Evolutionary conservation across 2,888 invertebrate species (phyloP).

Genomic region (Hyposoter dolosus): DNA sequence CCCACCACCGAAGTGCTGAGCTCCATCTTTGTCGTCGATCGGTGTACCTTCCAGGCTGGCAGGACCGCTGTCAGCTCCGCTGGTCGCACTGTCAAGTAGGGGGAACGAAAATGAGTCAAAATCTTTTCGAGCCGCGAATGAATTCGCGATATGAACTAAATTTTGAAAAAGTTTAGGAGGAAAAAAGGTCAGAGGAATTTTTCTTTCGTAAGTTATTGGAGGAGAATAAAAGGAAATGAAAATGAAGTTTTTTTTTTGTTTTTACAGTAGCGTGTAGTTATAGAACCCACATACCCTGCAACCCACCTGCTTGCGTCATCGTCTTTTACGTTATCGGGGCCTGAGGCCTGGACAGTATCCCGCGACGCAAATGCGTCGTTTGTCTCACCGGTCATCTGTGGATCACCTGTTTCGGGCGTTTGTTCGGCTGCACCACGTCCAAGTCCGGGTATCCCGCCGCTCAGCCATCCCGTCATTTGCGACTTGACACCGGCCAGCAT

Average conservation of each 20-base stretch:
- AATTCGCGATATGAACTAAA: constrained; percentile 46
- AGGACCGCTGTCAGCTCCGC: constrained; percentile 95
- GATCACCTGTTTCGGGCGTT: constrained; percentile 85
- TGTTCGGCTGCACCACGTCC: constrained; percentile 83
- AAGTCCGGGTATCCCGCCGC: constrained; percentile 91
- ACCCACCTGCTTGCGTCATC: constrained; percentile 91
- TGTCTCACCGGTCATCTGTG: constrained; percentile 84
- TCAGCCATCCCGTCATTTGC: constrained; percentile 93
- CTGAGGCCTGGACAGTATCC: constrained; percentile 83
- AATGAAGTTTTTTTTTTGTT: constrained; percentile 26
- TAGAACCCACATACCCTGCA: constrained; percentile 78
- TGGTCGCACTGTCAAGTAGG: constrained; percentile 90
- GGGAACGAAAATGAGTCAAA: constrained; percentile 37
- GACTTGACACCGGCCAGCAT: constrained; percentile 95
- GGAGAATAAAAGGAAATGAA: constrained; percentile 12
- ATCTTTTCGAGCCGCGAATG: constrained; percentile 37
- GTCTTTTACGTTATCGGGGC: constrained; percentile 87
- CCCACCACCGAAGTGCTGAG: constrained; percentile 89
- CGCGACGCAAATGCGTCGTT: constrained; percentile 78
- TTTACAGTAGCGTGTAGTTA: constrained; percentile 72
- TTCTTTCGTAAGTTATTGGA: constrained; percentile 10
- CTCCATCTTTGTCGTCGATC: constrained; percentile 92
- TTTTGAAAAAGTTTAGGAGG: not conserved
- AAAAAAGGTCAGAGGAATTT: not conserved
- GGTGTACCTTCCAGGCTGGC: constrained; percentile 92